Base-by-base conservation (phyloP, 1,140 invertebrate genomes). In the Trypoxylus dichotomus region DNA sequence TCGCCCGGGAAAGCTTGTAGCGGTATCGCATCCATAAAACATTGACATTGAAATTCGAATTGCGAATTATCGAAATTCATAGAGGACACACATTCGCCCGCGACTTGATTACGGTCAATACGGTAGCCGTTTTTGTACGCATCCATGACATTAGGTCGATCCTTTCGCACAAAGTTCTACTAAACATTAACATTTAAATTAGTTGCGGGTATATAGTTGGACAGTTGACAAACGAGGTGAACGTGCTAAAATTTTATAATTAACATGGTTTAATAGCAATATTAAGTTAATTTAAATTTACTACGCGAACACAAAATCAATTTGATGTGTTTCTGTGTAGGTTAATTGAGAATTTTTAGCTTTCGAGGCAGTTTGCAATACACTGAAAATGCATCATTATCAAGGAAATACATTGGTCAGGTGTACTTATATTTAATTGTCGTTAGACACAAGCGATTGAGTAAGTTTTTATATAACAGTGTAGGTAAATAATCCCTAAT, bases 121-220 rank as follows among this genome's bases (percentile, higher is more conserved):
- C 21, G 60, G 21, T 8, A 27, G 2, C 25, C 47, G 47, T 27
- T 68, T 68, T 11, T 29, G 60, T 68, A 68, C 24, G 21, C 27
- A 11, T 19, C 13, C 19, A 19, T 54, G 15, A 15, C 19, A 54
- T 15, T 15, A 54, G 15, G 47, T 68, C 27, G 60, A 68, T 68
- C 21, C 27, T 68, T 29, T 27, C 24, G 21, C 60, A 68, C 24
- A 27, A 63, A 63, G 21, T 29, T 29, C 11, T 68, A 25, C 60
- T 27, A 68, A 25, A 29, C 13, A 68, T 68, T 68, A 68, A 29
- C 60, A 68, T 68, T 68, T 68, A 54, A 54, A 54, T 54, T 54
- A n/a, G 47, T 54, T 54, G 47, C 15, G 47, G 47, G 47, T 54
- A 19, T 54, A 19, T n/a, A 54, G 13, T 19, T 7, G 15, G 47